phyloP scores from a whole-genome alignment of 1,140 invertebrate genomes.

The Lordiphosa collinella region DNA sequence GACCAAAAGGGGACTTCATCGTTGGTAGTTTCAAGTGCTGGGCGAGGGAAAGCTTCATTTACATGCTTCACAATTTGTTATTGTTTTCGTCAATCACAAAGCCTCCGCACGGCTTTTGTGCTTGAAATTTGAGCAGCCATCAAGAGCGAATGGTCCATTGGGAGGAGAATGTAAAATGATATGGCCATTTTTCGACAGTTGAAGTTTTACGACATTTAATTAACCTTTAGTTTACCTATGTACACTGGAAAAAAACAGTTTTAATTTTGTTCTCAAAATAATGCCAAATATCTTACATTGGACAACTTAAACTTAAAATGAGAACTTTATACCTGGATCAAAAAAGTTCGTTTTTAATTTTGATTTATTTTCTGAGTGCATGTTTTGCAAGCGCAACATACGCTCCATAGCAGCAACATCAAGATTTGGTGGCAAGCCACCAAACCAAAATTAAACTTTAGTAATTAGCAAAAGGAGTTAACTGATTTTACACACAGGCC shows the following conservation, averaged over 20 bases:
- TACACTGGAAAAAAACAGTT: no score
- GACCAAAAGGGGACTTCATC: neutral
- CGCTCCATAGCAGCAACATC: conserved; percentile 59
- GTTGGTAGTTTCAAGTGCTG: conserved; percentile 17
- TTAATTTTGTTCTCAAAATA: no score
- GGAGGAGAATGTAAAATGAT: conserved; percentile 25
- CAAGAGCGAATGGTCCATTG: conserved; percentile 24
- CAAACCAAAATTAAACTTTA: conserved; percentile 70
- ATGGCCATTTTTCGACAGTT: conserved; percentile 1
- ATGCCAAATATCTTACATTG: no score
- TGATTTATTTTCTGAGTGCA: neutral
- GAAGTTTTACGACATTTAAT: conserved; percentile 66
- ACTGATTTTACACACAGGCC: conserved; percentile 63
- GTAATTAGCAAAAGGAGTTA: conserved; percentile 77
- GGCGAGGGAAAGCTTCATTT: conserved; percentile 37
- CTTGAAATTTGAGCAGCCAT: conserved; percentile 72
- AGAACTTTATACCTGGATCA: no score
- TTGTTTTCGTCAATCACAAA: conserved; percentile 68
- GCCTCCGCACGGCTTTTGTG: conserved; percentile 29
- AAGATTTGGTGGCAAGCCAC: conserved; percentile 41
- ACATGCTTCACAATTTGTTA: conserved; percentile 47
- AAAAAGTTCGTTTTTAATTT: no score
- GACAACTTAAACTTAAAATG: no score
- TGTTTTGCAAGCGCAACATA: conserved; percentile 16
- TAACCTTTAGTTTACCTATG: conserved; percentile 54